A percentile compares a stretch with the other conserved stretches of the same genome.
Evolutionary conservation across 1,140 invertebrate species (phyloP).

Genomic region (Pararge aegeria): DNA sequence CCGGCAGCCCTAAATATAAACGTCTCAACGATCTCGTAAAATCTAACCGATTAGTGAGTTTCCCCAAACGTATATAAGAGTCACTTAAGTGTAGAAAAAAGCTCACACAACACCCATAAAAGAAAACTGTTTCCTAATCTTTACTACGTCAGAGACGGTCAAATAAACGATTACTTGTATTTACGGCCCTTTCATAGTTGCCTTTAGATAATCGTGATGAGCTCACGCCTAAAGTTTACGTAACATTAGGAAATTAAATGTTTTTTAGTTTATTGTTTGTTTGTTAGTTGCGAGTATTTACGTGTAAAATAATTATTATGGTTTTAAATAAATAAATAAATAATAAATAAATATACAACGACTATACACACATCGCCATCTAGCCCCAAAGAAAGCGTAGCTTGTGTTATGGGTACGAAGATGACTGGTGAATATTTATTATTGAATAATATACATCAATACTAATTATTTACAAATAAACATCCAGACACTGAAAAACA

Average conservation of each 20-base stretch:
- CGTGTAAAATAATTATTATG: no score
- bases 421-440: no score
- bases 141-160: neutral
- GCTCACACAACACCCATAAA: slow-evolving; percentile 8
- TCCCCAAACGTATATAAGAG: neutral
- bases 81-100: slow-evolving; percentile 3
- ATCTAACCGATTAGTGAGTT: slow-evolving; percentile 4
- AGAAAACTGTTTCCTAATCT: slow-evolving; percentile 6
- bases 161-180: neutral
- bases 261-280: neutral
- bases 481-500: no score
- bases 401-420: no score
- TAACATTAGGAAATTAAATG: neutral
- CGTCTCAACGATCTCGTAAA: neutral
- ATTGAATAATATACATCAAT: no score
- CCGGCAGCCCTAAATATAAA: neutral
- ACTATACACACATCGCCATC: no score
- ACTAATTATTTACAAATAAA: no score
- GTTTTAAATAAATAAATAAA: no score
- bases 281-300: no score
- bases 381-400: no score
- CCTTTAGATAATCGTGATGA: neutral
- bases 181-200: neutral
- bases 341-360: no score
- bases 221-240: no score